A percentile compares a stretch with the other conserved stretches of the same genome.
Evolutionary conservation across 1,140 invertebrate genomes (phyloP).

Genomic region (Dreissena polymorpha): DNA sequence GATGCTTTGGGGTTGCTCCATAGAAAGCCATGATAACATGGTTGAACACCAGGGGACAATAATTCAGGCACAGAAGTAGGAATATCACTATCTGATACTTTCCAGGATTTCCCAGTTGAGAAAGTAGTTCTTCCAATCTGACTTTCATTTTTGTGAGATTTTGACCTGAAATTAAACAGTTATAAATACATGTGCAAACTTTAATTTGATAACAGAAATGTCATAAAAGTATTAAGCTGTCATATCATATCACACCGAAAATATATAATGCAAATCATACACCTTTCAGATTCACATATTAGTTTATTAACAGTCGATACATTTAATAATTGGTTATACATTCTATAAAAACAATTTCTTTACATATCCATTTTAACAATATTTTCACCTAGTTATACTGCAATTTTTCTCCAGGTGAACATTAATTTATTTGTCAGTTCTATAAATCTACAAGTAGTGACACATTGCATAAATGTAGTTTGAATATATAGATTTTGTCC

Average conservation of each 20-base stretch:
- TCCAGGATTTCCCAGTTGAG: slow-evolving; percentile 65
- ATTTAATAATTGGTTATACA: too few species aligned
- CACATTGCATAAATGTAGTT: too few species aligned
- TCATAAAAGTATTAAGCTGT: neutral
- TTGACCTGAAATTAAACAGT: neutral
- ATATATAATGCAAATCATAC: neutral
- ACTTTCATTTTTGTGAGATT: slow-evolving; percentile 54
- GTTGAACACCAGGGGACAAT: slow-evolving; percentile 66
- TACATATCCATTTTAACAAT: too few species aligned
- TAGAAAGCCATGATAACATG: slow-evolving; percentile 67
- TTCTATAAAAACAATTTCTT: too few species aligned
- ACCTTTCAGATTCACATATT: neutral
- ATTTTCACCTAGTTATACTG: too few species aligned
- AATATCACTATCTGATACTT: slow-evolving; percentile 63
- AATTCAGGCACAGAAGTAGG: slow-evolving; percentile 64
- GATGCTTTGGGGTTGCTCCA: slow-evolving; percentile 53
- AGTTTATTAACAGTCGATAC: neutral
- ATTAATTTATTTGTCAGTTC: too few species aligned
- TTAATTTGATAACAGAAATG: neutral
- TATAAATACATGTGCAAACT: neutral
- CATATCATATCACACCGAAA: neutral
- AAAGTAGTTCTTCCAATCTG: slow-evolving; percentile 59
- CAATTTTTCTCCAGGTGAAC: too few species aligned
- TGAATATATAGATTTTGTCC: too few species aligned
- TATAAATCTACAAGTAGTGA: too few species aligned